Conservation (phyloP, 2,797 vertebrate genomes). For the Myripristis jacobus region DNA sequence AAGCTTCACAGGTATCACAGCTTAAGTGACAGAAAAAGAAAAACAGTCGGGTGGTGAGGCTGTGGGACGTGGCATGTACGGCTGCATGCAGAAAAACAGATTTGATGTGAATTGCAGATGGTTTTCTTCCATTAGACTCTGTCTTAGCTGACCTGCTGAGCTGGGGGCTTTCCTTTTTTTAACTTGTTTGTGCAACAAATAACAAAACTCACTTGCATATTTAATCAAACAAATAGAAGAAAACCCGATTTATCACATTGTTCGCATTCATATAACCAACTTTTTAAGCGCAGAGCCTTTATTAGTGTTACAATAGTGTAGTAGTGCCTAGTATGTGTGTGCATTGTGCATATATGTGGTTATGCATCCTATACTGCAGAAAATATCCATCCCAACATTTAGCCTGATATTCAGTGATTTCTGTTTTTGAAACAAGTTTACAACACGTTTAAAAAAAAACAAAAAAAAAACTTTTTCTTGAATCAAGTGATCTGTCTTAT, state of each 20-base stretch:
- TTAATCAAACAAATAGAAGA: not conserved
- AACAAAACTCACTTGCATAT: not conserved
- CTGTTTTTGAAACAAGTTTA: too few relatives aligned
- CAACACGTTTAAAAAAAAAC: too few relatives aligned
- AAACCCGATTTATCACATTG: too few relatives aligned
- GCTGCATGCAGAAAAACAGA: not conserved
- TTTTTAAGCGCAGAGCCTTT: not conserved
- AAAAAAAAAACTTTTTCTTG: too few relatives aligned
- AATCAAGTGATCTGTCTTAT: too few relatives aligned
- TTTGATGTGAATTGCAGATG: constrained; percentile 22
- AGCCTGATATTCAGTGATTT: too few relatives aligned
- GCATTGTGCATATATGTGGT: not conserved
- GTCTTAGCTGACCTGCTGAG: constrained; percentile 11
- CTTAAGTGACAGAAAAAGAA: constrained; percentile 49
- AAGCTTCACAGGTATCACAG: constrained; percentile 67
- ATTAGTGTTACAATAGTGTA: not conserved
- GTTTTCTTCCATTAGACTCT: constrained; percentile 18
- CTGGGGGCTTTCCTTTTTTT: not conserved
- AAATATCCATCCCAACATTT: too few relatives aligned
- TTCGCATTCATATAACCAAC: not conserved
- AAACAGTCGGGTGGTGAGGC: constrained; percentile 45
- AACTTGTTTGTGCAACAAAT: not conserved
- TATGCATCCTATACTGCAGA: too few relatives aligned
- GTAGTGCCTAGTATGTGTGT: not conserved
- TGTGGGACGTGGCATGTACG: not conserved